A percentile compares a stretch with the other conserved stretches of the same genome.
Conservation (phyloP, 2,797 vertebrate species). For the Aulostomus chinensis region DNA sequence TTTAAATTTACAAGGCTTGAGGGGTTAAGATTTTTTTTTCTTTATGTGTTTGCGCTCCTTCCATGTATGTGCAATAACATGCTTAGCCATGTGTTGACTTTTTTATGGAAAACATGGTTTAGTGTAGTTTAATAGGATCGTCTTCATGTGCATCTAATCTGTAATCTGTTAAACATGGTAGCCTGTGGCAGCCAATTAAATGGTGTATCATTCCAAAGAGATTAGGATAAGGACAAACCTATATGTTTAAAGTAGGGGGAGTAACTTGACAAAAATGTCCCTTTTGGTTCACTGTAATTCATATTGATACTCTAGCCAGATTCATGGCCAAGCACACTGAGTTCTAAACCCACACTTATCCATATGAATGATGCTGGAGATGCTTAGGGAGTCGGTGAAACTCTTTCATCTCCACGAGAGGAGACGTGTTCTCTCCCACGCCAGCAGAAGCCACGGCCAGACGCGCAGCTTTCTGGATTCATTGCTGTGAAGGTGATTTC, state of each 20-base stretch:
- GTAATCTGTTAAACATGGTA: slow-evolving; percentile 51
- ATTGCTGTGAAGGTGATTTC: no score
- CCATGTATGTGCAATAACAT: slow-evolving; percentile 22
- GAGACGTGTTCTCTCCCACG: no score
- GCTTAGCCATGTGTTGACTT: slow-evolving; percentile 43
- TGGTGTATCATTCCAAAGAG: slow-evolving; percentile 44
- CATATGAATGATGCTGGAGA: not conserved
- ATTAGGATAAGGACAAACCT: slow-evolving; percentile 54
- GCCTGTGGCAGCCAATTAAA: slow-evolving; percentile 59
- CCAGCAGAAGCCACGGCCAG: no score
- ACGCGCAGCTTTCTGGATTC: no score
- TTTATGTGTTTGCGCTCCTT: not conserved
- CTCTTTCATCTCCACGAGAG: no score
- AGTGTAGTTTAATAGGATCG: slow-evolving; percentile 61
- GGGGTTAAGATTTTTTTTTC: not conserved
- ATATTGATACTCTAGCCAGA: no score
- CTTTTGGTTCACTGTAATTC: not conserved
- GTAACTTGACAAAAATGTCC: not conserved
- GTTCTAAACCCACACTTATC: not conserved
- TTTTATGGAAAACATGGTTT: slow-evolving; percentile 44
- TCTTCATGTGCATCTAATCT: slow-evolving; percentile 57
- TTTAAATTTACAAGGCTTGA: slow-evolving; percentile 2
- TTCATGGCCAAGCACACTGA: not conserved
- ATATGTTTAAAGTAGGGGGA: slow-evolving; percentile 4
- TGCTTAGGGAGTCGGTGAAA: no score